These are phyloP conservation scores for Mesochorus sp. DNA, from an alignment of 2,888 invertebrate species.

Conservation along the genomic window DNA sequence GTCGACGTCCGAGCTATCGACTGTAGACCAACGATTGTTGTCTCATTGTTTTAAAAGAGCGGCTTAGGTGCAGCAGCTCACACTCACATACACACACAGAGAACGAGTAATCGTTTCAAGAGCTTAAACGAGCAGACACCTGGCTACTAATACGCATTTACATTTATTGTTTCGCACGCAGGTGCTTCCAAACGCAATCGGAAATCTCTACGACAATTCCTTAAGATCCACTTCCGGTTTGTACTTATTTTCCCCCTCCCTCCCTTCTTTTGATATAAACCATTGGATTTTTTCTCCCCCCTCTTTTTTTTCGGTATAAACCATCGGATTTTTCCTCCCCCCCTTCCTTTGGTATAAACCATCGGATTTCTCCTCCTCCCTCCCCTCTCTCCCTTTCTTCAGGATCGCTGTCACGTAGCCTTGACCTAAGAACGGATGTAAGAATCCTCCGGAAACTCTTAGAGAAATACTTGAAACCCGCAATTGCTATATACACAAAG, in stretches of 20 bases:
- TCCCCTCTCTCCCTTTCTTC: no score
- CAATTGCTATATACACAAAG: conserved; percentile 40
- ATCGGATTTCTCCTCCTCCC: no score
- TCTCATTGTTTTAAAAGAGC: conserved; percentile 79
- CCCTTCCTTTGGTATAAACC: not conserved
- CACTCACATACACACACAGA: conserved; percentile 74
- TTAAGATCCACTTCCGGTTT: conserved; percentile 55
- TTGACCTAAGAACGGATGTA: not conserved
- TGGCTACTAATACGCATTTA: conserved; percentile 15
- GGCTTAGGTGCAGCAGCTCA: conserved; percentile 64
- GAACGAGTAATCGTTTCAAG: conserved; percentile 67
- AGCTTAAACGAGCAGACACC: conserved; percentile 49
- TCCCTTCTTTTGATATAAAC: not conserved
- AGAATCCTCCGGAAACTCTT: conserved; percentile 7
- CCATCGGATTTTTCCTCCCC: not conserved
- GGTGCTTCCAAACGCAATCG: conserved; percentile 15
- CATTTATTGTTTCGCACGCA: conserved; percentile 13
- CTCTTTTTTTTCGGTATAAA: not conserved
- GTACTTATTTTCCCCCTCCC: conserved; percentile 9
- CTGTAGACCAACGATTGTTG: conserved; percentile 72
- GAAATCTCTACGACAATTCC: conserved; percentile 24
- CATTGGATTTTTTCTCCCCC: no score
- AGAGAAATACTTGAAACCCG: conserved; percentile 11
- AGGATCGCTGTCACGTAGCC: not conserved
- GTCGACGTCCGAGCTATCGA: conserved; percentile 69